Conservation (phyloP, 2,888 invertebrate genomes). For the Brassicogethes aeneus region DNA sequence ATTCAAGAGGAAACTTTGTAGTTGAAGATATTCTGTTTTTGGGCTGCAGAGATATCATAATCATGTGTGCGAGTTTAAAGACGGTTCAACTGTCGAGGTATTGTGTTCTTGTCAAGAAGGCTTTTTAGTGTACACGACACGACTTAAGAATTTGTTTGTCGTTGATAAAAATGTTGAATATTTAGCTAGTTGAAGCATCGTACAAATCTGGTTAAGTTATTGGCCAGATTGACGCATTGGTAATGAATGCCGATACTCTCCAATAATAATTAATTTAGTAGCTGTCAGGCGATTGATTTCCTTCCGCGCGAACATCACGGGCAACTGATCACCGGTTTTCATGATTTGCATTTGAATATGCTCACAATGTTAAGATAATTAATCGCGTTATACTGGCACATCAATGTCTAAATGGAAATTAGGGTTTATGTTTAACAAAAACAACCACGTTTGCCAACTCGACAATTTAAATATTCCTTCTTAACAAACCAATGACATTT, state of each 20-base stretch:
- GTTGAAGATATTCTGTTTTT: too few relatives aligned
- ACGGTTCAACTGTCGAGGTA: too few relatives aligned
- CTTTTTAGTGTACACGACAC: too few relatives aligned
- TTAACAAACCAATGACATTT: background rate
- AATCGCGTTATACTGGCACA: background rate
- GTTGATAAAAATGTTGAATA: too few relatives aligned
- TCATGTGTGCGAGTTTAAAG: too few relatives aligned
- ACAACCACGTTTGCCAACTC: background rate
- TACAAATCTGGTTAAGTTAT: background rate
- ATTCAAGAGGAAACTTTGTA: too few relatives aligned
- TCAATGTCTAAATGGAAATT: background rate
- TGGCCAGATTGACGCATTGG: background rate
- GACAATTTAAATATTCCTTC: background rate
- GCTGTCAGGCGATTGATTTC: background rate
- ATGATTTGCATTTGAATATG: background rate
- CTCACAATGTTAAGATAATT: conserved; percentile 1
- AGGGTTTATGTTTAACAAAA: background rate
- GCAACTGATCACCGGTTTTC: background rate
- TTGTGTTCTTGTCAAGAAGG: too few relatives aligned
- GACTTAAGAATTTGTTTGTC: too few relatives aligned
- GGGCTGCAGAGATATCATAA: too few relatives aligned
- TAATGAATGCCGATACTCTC: too few relatives aligned
- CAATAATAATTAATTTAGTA: background rate
- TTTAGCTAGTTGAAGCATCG: too few relatives aligned
- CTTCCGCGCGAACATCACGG: background rate